Evolutionary conservation across 30 jellyfish, hydroid and myxozoan species (phyloP).

Genomic region (Sanderia malayensis): DNA sequence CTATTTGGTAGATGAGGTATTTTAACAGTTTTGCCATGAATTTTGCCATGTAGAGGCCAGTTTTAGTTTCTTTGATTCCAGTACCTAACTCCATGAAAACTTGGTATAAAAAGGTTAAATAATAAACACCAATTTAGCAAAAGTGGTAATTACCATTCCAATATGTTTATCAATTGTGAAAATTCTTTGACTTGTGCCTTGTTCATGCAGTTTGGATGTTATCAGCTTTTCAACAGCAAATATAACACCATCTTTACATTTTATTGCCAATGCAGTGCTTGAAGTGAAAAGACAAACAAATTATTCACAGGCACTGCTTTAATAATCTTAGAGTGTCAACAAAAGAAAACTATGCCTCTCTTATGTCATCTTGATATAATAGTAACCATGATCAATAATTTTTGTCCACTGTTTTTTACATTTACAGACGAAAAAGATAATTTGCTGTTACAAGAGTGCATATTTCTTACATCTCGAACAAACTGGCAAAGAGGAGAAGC

Average conservation of each 20-base stretch:
- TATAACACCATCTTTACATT: constrained; percentile 96
- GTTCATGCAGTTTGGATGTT: constrained; percentile 92
- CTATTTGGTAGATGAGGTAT: background rate
- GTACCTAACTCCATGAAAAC: background rate
- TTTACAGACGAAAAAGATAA: too few relatives aligned
- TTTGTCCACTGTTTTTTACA: too few relatives aligned
- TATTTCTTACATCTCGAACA: too few relatives aligned
- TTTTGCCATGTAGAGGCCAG: background rate
- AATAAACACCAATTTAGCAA: too few relatives aligned
- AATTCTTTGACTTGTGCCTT: constrained; percentile 86
- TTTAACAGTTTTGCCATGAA: background rate
- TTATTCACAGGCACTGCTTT: too few relatives aligned
- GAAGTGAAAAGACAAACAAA: background rate
- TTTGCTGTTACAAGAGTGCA: too few relatives aligned
- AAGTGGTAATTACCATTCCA: constrained; percentile 93
- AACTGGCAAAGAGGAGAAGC: too few relatives aligned
- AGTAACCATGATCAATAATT: too few relatives aligned
- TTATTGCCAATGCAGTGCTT: constrained; percentile 90
- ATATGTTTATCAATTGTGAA: constrained; percentile 88
- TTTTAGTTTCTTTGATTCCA: background rate
- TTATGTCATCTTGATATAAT: too few relatives aligned
- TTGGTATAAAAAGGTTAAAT: too few relatives aligned
- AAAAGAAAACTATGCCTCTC: too few relatives aligned
- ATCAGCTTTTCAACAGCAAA: constrained; percentile 95
- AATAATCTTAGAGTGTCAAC: too few relatives aligned